Evolutionary conservation across 2,113 vertebrate species (phyloP).

Genomic region (Lepus americanus): DNA sequence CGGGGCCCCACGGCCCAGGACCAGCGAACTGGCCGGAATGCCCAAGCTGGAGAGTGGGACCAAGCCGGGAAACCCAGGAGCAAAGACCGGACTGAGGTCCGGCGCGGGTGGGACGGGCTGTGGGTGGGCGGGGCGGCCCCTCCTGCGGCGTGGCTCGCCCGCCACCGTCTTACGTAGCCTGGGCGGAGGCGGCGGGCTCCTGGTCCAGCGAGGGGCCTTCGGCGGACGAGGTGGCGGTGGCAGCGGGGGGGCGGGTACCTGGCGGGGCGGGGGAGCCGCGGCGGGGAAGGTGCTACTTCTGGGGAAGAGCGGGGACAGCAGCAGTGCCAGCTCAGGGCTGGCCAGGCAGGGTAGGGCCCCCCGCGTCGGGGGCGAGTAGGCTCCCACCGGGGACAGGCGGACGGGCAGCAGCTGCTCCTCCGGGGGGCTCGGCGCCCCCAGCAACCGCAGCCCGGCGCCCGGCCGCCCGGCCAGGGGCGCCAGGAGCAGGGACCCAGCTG

Average conservation of each 20-base stretch:
- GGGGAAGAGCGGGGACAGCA: conserved; percentile 93
- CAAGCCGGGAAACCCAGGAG: neutral
- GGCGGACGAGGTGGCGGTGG: conserved; percentile 73
- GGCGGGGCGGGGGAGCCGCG: conserved; percentile 86
- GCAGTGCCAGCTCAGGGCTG: conserved; percentile 86
- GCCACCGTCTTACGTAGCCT: conserved; percentile 84
- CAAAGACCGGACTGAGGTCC: neutral
- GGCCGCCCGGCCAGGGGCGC: conserved; percentile 69
- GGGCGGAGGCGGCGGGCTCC: conserved; percentile 77
- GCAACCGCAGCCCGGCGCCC: conserved; percentile 65
- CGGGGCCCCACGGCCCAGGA: neutral
- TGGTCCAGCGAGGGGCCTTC: conserved; percentile 78
- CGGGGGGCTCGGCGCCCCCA: conserved; percentile 76
- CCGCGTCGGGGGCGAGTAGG: conserved; percentile 92
- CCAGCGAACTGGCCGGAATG: neutral
- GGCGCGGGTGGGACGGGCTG: neutral
- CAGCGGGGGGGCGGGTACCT: conserved; percentile 77
- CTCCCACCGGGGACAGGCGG: conserved; percentile 93
- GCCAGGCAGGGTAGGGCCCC: conserved; percentile 87
- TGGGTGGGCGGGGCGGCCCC: neutral
- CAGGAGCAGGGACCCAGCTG: conserved; percentile 62
- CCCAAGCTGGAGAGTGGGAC: neutral
- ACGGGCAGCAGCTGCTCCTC: conserved; percentile 87
- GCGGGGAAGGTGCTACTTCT: conserved; percentile 92
- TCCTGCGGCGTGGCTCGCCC: conserved; percentile 7